A percentile compares a stretch with the other conserved stretches of the same genome.
These are phyloP conservation scores for Drosophila kepulauana DNA, from an alignment of 1,140 invertebrate species.

Conservation along the genomic window DNA sequence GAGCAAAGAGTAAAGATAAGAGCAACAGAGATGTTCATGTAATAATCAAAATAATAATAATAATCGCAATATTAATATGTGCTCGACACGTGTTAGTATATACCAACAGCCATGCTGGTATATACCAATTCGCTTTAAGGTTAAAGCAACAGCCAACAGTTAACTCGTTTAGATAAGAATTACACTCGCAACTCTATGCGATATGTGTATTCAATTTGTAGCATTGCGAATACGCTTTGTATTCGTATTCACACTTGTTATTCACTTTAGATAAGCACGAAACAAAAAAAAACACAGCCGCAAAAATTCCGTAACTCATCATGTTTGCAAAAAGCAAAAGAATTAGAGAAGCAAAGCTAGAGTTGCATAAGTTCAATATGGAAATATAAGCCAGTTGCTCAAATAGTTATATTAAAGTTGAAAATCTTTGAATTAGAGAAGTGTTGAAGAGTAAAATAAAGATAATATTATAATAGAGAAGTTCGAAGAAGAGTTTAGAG, in stretches of 20 bases:
- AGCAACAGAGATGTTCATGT: background rate
- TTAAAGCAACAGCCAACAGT: background rate
- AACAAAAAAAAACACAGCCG: background rate
- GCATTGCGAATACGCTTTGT: background rate
- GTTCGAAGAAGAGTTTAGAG: too few species aligned
- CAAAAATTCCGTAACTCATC: background rate
- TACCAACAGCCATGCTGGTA: too few species aligned
- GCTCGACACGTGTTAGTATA: too few species aligned
- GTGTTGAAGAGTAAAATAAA: too few species aligned
- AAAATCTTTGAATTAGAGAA: too few species aligned
- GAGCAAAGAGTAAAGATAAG: background rate
- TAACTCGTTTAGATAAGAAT: background rate
- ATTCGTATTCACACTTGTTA: background rate
- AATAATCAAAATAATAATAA: background rate
- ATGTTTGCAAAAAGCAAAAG: too few species aligned
- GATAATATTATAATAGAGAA: too few species aligned
- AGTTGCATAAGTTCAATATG: too few species aligned
- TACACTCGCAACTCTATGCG: background rate
- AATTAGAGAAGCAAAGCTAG: too few species aligned
- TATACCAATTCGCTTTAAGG: background rate
- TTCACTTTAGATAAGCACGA: constrained; percentile 4
- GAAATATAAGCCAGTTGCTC: too few species aligned
- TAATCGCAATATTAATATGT: too few species aligned
- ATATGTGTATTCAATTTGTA: background rate
- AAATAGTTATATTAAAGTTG: too few species aligned